Evolutionary conservation across 2,797 vertebrate species (phyloP), one percentile per base, ranked within the genome.

Genomic region (Acrossocheilus fasciatus): DNA sequence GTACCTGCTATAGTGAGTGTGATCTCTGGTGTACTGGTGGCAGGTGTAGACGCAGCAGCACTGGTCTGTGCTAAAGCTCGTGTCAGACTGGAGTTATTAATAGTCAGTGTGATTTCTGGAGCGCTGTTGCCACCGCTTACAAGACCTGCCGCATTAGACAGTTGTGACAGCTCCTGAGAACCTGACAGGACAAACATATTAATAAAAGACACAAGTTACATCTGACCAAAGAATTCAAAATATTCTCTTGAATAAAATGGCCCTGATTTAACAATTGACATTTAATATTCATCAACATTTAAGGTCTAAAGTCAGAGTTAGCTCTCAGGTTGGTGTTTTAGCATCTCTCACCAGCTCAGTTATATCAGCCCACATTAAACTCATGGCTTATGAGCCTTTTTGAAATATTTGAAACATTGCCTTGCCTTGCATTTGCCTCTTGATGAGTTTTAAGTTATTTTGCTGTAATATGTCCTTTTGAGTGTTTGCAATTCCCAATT

Each of bases 1-100:
- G 90, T 91, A 98, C 98, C 98, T 91, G 98, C 98, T 96, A 99
- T 98, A 8, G 98, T 99, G 86, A 99, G 97, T 0, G 98, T 99
- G 92, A 99, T 99, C 93, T 99, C 98, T 93, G 98, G 97, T 36
- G 97, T 96, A 69, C 96, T 95, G 89, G 93, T 96, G 23, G 96
- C 92, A 0, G 93, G 87, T 23, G 95, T 90, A 2, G 96, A 90
- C 2, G 95, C 94, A 17, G 95, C 95, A 0, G 96, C 94, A 45
- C 97, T 97, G 87, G 97, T 97, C 69, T 98, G 98, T 69, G 96
- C 97, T 18, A 98, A 91, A 70, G 98, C 98, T 93, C 98, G 98
- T 77, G 96, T 96, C 90, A 98, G 93, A 86, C 96, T 98, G 72
- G 97, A 96, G 92, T 99, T 99, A 95, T 99, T 99, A 92, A 99